Percentiles rank a stretch among this genome's conserved stretches.
Evolutionary conservation across 1,140 invertebrate species (phyloP).

Genomic region (Drosophila melanogaster): Release_6_plus_ISO1_MT NT_033777.3:14168001-14168500

Average conservation of each 20-base stretch:
- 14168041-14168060: conserved; percentile 31
- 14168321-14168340: conserved; percentile 5
- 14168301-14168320: background rate
- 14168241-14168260: conserved; percentile 48
- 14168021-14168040: conserved; percentile 38
- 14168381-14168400: too few relatives aligned
- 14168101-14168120: conserved; percentile 1
- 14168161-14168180: conserved; percentile 59
- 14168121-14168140: conserved; percentile 16
- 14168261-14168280: conserved; percentile 15
- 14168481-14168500: too few relatives aligned
- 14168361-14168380: background rate
- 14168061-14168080: conserved; percentile 31
- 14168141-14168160: conserved; percentile 21
- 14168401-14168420: too few relatives aligned
- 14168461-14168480: too few relatives aligned
- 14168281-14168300: conserved; percentile 33
- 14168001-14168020: conserved; percentile 66
- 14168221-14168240: conserved; percentile 70
- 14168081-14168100: conserved; percentile 24
- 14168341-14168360: background rate
- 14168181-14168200: conserved; percentile 16
- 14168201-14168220: conserved; percentile 28
- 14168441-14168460: too few relatives aligned
- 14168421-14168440: too few relatives aligned